These are phyloP conservation scores for Camelus dromedarius DNA, from an alignment of 2,113 vertebrate species.

Conservation along the genomic window DNA sequence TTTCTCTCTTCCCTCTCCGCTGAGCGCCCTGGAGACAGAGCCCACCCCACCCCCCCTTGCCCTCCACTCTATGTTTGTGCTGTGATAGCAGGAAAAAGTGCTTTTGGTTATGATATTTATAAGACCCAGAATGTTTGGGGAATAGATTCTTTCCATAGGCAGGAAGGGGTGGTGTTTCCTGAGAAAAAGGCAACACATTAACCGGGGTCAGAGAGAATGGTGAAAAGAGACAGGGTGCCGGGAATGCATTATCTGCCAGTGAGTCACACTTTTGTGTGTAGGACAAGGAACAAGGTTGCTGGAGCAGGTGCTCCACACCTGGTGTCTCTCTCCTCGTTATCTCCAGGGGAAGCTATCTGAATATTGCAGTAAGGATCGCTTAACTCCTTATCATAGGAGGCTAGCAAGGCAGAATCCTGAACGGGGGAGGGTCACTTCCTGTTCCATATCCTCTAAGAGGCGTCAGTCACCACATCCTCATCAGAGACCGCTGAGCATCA, in stretches of 20 bases:
- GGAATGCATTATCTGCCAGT: background rate
- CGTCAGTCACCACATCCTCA: background rate
- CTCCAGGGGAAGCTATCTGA: background rate
- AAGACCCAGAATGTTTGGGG: background rate
- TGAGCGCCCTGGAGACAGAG: background rate
- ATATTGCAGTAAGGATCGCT: background rate
- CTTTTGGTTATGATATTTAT: background rate
- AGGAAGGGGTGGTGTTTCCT: background rate
- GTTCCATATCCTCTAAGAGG: background rate
- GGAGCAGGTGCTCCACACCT: background rate
- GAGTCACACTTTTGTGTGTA: too few relatives aligned
- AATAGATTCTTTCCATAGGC: background rate
- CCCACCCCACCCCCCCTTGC: fast-evolving
- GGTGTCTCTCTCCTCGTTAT: background rate
- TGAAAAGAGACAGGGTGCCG: background rate
- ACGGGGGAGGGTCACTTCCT: too few relatives aligned
- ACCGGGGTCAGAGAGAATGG: background rate
- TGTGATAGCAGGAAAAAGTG: background rate
- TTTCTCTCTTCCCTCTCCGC: background rate
- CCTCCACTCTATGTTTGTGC: background rate
- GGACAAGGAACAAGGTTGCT: background rate
- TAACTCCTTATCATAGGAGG: background rate
- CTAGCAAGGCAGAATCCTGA: background rate
- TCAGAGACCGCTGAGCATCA: background rate
- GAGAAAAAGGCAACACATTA: background rate